These are phyloP conservation scores for Oryzias curvinotus DNA, from an alignment of 2,113 vertebrate genomes.

Conservation along the genomic window DNA sequence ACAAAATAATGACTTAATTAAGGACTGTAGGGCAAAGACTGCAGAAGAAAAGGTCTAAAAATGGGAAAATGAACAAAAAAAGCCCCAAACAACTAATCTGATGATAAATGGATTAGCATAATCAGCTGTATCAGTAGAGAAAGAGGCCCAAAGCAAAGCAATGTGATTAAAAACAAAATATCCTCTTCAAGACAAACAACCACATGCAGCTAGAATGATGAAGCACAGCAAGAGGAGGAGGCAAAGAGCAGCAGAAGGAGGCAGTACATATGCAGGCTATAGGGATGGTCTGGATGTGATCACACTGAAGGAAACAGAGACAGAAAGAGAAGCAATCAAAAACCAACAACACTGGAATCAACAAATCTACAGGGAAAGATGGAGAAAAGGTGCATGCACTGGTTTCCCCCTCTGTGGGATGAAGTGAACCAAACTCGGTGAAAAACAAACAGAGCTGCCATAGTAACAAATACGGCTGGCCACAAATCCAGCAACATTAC, in stretches of 20 bases:
- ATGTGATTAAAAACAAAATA: slow-evolving; percentile 27
- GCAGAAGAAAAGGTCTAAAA: neutral
- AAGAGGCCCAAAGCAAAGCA: slow-evolving; percentile 11
- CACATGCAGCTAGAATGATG: slow-evolving; percentile 45
- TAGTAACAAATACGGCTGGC: slow-evolving; percentile 66
- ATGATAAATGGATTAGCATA: slow-evolving; percentile 14
- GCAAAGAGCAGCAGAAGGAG: slow-evolving; percentile 38
- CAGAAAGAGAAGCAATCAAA: slow-evolving; percentile 53
- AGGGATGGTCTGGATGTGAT: slow-evolving; percentile 93
- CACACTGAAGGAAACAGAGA: slow-evolving; percentile 82
- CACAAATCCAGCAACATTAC: slow-evolving; percentile 55
- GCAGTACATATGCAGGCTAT: slow-evolving; percentile 93
- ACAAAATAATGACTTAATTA: slow-evolving; percentile 26
- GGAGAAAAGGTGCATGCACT: slow-evolving; percentile 38
- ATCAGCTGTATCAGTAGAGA: neutral
- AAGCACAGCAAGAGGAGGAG: slow-evolving; percentile 45
- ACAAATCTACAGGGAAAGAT: slow-evolving; percentile 57
- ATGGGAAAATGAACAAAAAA: slow-evolving; percentile 5
- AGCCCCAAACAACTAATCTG: slow-evolving; percentile 11
- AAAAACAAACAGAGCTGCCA: slow-evolving; percentile 68
- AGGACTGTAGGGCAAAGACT: slow-evolving; percentile 2
- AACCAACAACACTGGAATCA: slow-evolving; percentile 53
- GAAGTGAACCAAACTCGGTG: slow-evolving; percentile 42
- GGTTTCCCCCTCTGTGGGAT: slow-evolving; percentile 21
- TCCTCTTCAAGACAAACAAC: slow-evolving; percentile 36